These are phyloP conservation scores for Oxyruncus cristatus DNA, from an alignment of 2,113 vertebrate species.

Conservation along the genomic window DNA sequence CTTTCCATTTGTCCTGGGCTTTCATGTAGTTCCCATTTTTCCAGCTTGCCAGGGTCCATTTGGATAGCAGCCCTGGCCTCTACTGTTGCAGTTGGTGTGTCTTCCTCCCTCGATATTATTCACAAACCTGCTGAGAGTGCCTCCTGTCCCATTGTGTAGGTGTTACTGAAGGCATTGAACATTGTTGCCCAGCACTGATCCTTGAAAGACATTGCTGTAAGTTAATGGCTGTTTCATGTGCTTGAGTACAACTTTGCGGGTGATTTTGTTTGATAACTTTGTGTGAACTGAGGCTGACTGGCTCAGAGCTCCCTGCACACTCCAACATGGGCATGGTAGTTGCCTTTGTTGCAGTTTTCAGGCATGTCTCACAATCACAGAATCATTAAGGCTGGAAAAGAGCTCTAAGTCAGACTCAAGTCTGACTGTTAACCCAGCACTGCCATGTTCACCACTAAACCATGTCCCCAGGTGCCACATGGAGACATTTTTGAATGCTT, in stretches of 20 bases:
- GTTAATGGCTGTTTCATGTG: background rate
- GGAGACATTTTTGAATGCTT: background rate
- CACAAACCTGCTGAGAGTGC: background rate
- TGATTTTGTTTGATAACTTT: background rate
- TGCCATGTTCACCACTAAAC: background rate
- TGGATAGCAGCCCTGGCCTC: background rate
- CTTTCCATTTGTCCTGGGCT: background rate
- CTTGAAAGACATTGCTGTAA: background rate
- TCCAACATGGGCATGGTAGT: background rate
- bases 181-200: background rate
- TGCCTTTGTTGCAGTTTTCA: background rate
- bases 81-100: background rate
- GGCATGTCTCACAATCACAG: background rate
- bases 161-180: background rate
- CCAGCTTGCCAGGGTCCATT: background rate
- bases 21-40: background rate
- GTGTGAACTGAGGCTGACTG: background rate
- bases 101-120: background rate
- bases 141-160: background rate
- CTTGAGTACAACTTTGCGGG: accelerated
- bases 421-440: background rate
- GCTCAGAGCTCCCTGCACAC: background rate
- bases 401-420: background rate
- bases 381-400: background rate
- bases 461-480: accelerated